These are phyloP conservation scores for Matsumyia berberina DNA, from an alignment of 2,888 invertebrate genomes.

Conservation along the genomic window DNA sequence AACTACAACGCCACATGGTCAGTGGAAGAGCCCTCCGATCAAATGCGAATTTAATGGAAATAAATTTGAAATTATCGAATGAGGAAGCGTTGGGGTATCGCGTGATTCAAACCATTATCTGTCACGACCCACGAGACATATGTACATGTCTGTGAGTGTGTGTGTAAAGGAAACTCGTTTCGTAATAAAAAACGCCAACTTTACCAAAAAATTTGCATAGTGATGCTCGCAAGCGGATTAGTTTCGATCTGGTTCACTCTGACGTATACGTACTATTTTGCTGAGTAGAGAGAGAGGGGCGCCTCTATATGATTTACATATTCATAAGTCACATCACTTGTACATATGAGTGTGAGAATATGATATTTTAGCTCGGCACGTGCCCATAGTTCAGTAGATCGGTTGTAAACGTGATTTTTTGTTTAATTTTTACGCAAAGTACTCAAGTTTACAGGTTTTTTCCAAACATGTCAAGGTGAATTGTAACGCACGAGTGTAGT, in stretches of 20 bases:
- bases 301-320: constrained; percentile 6
- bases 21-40: background rate
- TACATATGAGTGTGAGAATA: background rate
- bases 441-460: no score
- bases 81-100: constrained; percentile 20
- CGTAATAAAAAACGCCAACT: constrained; percentile 2
- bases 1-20: background rate
- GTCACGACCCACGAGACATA: background rate
- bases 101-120: constrained; percentile 24
- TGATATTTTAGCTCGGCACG: background rate
- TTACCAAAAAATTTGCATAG: constrained; percentile 21
- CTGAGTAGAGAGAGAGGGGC: background rate
- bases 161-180: constrained; percentile 33
- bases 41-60: constrained; percentile 24
- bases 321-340: background rate
- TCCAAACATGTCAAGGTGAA: no score
- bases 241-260: background rate
- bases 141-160: background rate
- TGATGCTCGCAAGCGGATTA: background rate
- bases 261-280: constrained; percentile 1
- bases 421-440: no score
- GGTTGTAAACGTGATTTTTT: no score
- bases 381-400: background rate
- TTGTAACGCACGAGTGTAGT: no score
- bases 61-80: constrained; percentile 28